Base-by-base conservation (phyloP, 2,888 invertebrate genomes). In the Pammene fasciana region DNA sequence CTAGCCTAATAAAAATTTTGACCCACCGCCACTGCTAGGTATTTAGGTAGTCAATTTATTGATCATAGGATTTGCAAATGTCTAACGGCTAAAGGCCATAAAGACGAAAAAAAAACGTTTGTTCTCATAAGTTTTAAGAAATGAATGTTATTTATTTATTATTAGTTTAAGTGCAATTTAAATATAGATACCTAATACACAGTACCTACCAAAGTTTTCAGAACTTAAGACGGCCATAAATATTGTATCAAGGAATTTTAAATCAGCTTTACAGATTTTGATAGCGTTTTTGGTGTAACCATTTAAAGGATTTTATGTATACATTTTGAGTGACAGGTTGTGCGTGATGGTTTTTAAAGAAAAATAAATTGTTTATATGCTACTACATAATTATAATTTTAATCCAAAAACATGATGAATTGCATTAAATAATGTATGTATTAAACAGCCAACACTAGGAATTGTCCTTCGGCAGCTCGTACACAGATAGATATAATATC, bases 261-360 rank as follows among this genome's bases (percentile, higher is more conserved):
- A 68, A 65, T 38, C 64, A 68, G 68, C 64, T 68, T 68, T 65
- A 68, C 68, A 65, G 57, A 68, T 65, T 68, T 68, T 68, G 34
- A 68, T 65, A 68, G 52, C 43, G 38, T 68, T 59, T 61, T 68
- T 68, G 50, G 36, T 57, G 61, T 64, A 56, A 45, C 62, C 67
- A 59, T 41, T 14, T 50, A 16, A 45, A 68, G 50, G 26, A 59
- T 18, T 43, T n/a, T 52, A 61, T 43, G 52, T 65, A 11, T 38
- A 65, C 9, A 41, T 65, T 57, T 38, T 66, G 38, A 59, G 48
- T 48, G 43, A 66, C 52, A 43, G 66, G 57, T 66, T 66, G 50
- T 66, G 50, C 34, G 48, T 50, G 14, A 52, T 59, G 52, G 46
- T 38, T 67, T 65, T 66, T 41, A 50, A 66, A 65, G 38, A 11